phyloP scores from a whole-genome alignment of 2,888 invertebrate genomes.

The Cactoblastis cactorum region DNA sequence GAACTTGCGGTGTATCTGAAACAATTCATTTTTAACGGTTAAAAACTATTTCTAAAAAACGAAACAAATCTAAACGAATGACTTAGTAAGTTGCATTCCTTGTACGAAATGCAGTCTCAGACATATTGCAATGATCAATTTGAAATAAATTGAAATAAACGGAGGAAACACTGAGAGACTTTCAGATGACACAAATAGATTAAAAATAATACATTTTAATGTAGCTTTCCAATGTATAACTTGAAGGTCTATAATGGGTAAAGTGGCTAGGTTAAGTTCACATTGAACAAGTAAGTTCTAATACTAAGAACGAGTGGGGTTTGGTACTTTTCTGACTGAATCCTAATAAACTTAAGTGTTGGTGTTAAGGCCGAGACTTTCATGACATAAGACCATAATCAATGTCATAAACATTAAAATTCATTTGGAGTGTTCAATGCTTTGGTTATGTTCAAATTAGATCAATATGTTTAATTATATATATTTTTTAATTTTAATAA shows the following conservation, averaged over 20 bases:
- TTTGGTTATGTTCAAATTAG: too few species aligned
- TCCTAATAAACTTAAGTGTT: too few species aligned
- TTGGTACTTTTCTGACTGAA: too few species aligned
- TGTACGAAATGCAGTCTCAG: neutral
- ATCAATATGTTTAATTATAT: too few species aligned
- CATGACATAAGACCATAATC: too few species aligned
- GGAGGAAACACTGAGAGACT: neutral
- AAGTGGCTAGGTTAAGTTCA: neutral
- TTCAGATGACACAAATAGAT: neutral
- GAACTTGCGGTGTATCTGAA: neutral
- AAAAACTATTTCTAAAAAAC: neutral
- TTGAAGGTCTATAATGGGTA: neutral
- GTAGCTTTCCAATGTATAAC: neutral
- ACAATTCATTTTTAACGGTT: too few species aligned
- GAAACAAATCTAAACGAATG: neutral
- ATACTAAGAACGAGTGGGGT: too few species aligned
- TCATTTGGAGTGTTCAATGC: too few species aligned
- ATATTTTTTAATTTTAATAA: too few species aligned
- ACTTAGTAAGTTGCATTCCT: slow-evolving; percentile 5
- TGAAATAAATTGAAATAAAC: slow-evolving; percentile 9
- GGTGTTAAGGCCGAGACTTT: too few species aligned
- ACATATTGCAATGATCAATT: slow-evolving; percentile 1
- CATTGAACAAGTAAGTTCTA: too few species aligned
- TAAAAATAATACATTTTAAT: neutral
- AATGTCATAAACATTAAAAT: too few species aligned